phyloP scores from a whole-genome alignment of 2,113 vertebrate genomes.

The Alligator sinensis region DNA sequence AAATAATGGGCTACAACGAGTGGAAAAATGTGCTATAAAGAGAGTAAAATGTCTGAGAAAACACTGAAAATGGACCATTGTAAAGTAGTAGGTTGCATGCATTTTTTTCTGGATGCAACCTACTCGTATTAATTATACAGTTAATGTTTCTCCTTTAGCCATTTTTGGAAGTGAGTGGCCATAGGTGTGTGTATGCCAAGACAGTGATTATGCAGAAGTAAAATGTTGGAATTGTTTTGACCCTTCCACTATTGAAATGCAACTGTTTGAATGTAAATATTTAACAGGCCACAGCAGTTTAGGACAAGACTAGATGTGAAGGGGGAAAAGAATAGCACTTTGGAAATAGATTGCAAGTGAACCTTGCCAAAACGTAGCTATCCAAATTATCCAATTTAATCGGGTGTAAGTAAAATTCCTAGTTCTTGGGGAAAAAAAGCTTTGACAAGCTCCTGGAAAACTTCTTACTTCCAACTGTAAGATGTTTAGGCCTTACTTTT shows the following conservation, averaged over 20 bases:
- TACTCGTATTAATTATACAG: not conserved
- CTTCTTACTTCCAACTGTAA: not conserved
- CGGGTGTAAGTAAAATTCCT: not conserved
- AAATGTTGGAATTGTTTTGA: not conserved
- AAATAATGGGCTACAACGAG: not conserved
- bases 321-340: not conserved
- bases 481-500: fast-evolving
- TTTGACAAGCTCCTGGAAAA: not conserved
- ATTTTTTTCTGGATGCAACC: not conserved
- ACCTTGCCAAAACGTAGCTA: not conserved
- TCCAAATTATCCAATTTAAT: fast-evolving
- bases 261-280: not conserved
- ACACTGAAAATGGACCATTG: constrained; percentile 12
- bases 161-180: not conserved
- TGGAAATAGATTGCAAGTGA: not conserved
- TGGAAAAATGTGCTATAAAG: not conserved
- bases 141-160: not conserved
- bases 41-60: not conserved
- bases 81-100: not conserved
- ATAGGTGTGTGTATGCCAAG: not conserved
- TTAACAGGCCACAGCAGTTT: not conserved
- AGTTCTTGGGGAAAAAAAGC: not conserved
- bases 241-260: not conserved
- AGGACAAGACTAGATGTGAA: not conserved
- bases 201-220: not conserved